phyloP scores from a whole-genome alignment of 1,140 invertebrate species.

The Aricia agestis region DNA sequence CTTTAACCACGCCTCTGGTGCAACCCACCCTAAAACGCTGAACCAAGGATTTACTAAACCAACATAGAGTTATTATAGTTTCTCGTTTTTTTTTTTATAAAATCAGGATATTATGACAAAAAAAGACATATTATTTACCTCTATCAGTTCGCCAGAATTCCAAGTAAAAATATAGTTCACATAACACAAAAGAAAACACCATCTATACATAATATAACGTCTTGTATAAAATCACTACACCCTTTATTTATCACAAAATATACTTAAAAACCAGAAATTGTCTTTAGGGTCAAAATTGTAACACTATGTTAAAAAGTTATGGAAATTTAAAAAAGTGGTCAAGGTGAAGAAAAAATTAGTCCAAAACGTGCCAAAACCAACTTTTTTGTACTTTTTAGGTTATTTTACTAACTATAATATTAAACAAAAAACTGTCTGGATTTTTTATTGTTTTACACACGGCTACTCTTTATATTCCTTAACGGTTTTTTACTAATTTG shows the following conservation, averaged over 20 bases:
- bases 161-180: background rate
- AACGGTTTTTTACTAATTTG: background rate
- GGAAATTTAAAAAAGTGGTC: too few relatives aligned
- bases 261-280: background rate
- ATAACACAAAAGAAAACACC: background rate
- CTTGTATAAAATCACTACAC: background rate
- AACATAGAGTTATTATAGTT: too few relatives aligned
- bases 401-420: background rate
- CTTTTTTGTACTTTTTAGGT: background rate
- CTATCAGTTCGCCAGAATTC: background rate
- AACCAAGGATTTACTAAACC: too few relatives aligned
- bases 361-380: background rate
- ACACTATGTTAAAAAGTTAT: too few relatives aligned
- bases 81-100: too few relatives aligned
- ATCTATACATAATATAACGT: background rate
- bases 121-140: background rate
- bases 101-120: background rate
- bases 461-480: background rate
- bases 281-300: background rate
- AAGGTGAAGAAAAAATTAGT: too few relatives aligned
- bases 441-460: slow-evolving; percentile 1
- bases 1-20: too few relatives aligned
- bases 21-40: too few relatives aligned
- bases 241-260: background rate
- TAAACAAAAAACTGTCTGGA: background rate